phyloP scores from a whole-genome alignment of 2,888 invertebrate species.

The Acanthopleura granulata region DNA sequence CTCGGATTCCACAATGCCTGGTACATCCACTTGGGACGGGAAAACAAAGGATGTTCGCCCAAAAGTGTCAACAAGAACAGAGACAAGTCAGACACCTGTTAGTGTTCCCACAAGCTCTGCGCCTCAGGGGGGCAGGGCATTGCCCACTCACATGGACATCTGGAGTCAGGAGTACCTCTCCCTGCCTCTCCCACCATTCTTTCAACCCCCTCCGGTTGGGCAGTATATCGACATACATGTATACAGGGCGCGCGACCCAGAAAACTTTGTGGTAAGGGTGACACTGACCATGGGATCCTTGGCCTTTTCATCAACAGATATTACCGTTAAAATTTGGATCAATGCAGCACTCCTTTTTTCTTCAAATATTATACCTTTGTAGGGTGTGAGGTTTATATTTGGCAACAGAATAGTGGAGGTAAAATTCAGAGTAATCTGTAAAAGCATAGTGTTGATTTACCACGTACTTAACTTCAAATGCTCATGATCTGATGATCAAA shows the following conservation, averaged over 20 bases:
- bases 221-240: slow-evolving; percentile 47
- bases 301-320: no score
- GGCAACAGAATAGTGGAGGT: no score
- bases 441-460: no score
- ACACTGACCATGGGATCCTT: neutral
- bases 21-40: neutral
- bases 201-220: slow-evolving; percentile 36
- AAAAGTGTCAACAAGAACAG: neutral
- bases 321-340: no score
- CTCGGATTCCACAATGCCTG: neutral
- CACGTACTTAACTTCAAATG: no score
- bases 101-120: neutral
- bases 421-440: no score
- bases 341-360: no score
- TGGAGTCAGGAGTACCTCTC: slow-evolving; percentile 21
- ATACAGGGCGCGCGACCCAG: slow-evolving; percentile 41
- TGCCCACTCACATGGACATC: neutral
- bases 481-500: no score
- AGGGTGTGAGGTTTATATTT: no score
- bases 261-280: slow-evolving; percentile 52
- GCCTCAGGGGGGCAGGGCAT: neutral
- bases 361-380: no score
- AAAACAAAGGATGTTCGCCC: neutral
- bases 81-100: neutral
- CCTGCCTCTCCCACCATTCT: slow-evolving; percentile 23